Evolutionary conservation across 2,888 invertebrate species (phyloP), one percentile per base, ranked within the genome.

Genomic region (Campoletis raptor): DNA sequence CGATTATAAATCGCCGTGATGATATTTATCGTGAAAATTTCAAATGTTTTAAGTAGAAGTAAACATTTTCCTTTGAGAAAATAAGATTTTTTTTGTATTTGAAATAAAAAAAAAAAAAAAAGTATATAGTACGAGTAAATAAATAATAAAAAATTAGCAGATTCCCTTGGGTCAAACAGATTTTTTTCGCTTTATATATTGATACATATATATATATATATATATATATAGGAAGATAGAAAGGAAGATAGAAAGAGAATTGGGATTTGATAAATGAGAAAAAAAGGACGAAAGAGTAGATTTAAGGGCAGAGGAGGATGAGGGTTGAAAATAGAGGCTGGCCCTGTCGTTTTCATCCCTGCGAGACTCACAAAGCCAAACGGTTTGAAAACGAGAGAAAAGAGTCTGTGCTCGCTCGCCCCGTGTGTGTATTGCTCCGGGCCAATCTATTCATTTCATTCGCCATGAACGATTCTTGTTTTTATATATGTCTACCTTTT

Each of bases 391-490:
- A 45, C 30, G 36, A 72, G 30, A 36, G 52, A 67, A 52, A 40
- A 42, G 73, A 72, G 78, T 66, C 57, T 78, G 42, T 66, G 40
- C 81, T 70, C 9, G 57, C 21, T 74, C 42, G 52, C 37, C 8
- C 40, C 24, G 30, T 45, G 42, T 72, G 64, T 78, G 67, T 66
- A 54, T 73, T 67, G 66, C 78, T 78, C 54, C 66, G 77, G 77
- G 85, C 85, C 85, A 81, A 85, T 85, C 78, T 78, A 85, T 85
- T 78, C 78, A 78, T 78, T 67, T 54, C 64, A 67, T 54, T 78
- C 81, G 72, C 67, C 85, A 77, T 85, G 24, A 73, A 67, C 81
- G 81, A 81, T 85, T 73, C 57, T 78, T 81, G 73, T 81, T 85
- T 83, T 78, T 40, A 74, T 61, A 61, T 30, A 40, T 40, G 18